Evolutionary conservation across 2,888 invertebrate genomes (phyloP).

Genomic region (Ashinkailepas kermadecensis): DNA sequence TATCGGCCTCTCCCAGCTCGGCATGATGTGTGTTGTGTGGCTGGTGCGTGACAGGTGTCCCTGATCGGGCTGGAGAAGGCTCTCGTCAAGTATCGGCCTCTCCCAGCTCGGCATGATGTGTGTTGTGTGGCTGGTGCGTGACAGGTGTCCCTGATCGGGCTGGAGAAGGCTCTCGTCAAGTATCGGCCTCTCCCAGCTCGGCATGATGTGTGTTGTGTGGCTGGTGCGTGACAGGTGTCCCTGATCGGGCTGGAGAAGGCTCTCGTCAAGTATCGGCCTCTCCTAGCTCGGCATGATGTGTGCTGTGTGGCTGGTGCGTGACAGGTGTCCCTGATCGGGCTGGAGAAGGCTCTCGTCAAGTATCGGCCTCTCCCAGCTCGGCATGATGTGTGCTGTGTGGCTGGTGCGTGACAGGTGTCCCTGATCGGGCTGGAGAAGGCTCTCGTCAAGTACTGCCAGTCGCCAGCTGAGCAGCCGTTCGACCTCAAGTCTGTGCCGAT

Average conservation of each 20-base stretch:
- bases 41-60: conserved; percentile 52
- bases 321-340: conserved; percentile 60
- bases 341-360: conserved; percentile 79
- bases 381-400: no score
- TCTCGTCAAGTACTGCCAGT: conserved; percentile 68
- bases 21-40: no score
- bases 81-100: conserved; percentile 68
- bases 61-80: conserved; percentile 82
- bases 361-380: conserved; percentile 39
- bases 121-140: no score
- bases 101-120: conserved; percentile 58
- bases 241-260: conserved; percentile 82
- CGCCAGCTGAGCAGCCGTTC: conserved; percentile 64
- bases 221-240: conserved; percentile 52
- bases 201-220: no score
- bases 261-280: conserved; percentile 55
- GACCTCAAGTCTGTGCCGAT: conserved; percentile 78
- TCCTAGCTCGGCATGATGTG: no score
- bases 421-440: conserved; percentile 82
- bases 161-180: conserved; percentile 79
- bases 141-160: conserved; percentile 60
- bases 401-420: conserved; percentile 53
- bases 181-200: conserved; percentile 65
- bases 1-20: conserved; percentile 65
- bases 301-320: conserved; percentile 27